Evolutionary conservation across 1,140 invertebrate species (phyloP), one percentile per base, ranked within the genome.

Genomic region (Ganaspis sp.): DNA sequence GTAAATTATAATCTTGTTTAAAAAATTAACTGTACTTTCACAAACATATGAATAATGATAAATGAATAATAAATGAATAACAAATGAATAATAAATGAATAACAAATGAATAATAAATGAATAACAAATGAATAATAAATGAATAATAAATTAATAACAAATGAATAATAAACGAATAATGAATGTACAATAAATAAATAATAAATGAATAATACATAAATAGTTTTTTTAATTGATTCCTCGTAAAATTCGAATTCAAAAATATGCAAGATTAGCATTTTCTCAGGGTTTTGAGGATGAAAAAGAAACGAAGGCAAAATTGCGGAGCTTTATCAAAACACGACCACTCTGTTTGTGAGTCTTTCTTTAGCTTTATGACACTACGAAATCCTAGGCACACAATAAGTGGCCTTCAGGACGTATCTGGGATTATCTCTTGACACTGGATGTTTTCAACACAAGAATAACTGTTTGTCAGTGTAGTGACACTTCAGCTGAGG

Each of bases 351-450:
- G 82, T 87, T 87, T 87, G 84, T 75, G 74, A 53, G 82, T 81
- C 74, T 69, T 64, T 79, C 74, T 75, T 74, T 71, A 38, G 73
- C 49, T 83, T 86, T 82, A 84, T 58, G 83, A 79, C 81, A 74
- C 53, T 73, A 54, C 72, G 69, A 79, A 82, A 86, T 87, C 80
- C 83, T 87, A 86, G 84, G 49, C 78, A 85, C 83, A 86, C 85
- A 87, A 58, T 38, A 72, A 79, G 72, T 81, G 77, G 78, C 73
- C 58, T 77, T 53, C 69, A 75, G 58, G 70, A 42, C 74, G 38
- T 70, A 26, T 53, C 34, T 40, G 42, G 64, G 69, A 70, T 75
- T 85, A 81, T 86, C 78, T 81, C 53, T 54, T 73, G 70, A 75
- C 77, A 70, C 17, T 54, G 69, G n/a, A 49, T n/a, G 23, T 75